A percentile compares a stretch with the other conserved stretches of the same genome.
Conservation (phyloP, 2,797 vertebrate genomes). For the Hoplostethus mediterraneus region DNA sequence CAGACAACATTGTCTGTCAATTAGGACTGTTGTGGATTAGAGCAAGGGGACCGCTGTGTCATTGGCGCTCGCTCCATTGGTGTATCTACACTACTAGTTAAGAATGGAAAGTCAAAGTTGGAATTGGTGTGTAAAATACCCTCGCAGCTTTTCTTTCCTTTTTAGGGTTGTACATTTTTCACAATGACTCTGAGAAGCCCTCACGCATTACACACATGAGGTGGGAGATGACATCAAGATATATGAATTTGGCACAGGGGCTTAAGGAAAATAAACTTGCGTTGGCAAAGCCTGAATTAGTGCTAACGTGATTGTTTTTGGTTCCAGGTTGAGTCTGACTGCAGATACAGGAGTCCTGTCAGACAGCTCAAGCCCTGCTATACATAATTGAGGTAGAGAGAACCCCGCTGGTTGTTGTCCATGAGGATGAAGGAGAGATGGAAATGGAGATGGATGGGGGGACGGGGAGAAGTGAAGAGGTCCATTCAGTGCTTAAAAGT, state of each 20-base stretch:
- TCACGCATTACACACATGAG: too few relatives aligned
- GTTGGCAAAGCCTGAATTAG: slow-evolving; percentile 16
- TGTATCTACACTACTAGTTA: slow-evolving; percentile 30
- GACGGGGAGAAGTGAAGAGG: slow-evolving; percentile 34
- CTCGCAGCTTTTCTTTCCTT: not conserved
- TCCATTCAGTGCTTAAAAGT: slow-evolving; percentile 49
- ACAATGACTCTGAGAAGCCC: slow-evolving; percentile 6
- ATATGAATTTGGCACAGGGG: too few relatives aligned
- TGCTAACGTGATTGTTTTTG: slow-evolving; percentile 21
- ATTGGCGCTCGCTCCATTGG: slow-evolving; percentile 18
- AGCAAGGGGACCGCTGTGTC: slow-evolving; percentile 12
- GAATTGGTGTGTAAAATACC: slow-evolving; percentile 16
- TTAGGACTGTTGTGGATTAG: slow-evolving; percentile 30
- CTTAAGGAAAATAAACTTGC: not conserved
- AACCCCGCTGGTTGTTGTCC: slow-evolving; percentile 59
- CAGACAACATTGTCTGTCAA: slow-evolving; percentile 37
- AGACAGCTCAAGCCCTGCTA: slow-evolving; percentile 63
- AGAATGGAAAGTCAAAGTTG: slow-evolving; percentile 7
- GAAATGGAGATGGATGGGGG: slow-evolving; percentile 47
- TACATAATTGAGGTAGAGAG: slow-evolving; percentile 70
- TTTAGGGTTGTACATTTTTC: slow-evolving; percentile 1
- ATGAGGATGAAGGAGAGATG: slow-evolving; percentile 41
- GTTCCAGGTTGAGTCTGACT: slow-evolving; percentile 52
- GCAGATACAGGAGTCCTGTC: slow-evolving; percentile 51
- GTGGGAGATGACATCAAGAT: too few relatives aligned